Conservation (phyloP, 2,797 vertebrate species). For the Cryptoprocta ferox region DNA sequence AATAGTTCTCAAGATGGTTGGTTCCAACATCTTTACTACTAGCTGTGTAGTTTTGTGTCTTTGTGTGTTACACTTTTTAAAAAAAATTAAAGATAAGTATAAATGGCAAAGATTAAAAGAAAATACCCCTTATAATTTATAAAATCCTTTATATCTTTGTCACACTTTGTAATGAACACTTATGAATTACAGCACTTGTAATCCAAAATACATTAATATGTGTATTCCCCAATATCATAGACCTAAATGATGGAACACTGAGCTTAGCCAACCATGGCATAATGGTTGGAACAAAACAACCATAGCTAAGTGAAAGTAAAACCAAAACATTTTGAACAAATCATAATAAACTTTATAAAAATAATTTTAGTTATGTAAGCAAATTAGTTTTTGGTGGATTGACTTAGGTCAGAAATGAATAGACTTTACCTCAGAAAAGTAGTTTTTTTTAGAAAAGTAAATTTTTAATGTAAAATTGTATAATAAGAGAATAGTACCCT, state of each 20-base stretch:
- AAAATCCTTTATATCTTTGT: slow-evolving; percentile 41
- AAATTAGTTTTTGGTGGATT: background rate
- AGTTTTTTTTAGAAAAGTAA: slow-evolving; percentile 27
- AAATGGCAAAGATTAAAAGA: slow-evolving; percentile 27
- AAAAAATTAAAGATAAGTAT: background rate
- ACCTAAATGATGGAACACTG: background rate
- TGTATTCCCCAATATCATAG: background rate
- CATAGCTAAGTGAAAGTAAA: background rate
- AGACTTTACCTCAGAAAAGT: background rate
- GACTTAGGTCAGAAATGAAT: background rate
- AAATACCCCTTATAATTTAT: background rate
- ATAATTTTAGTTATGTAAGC: slow-evolving; percentile 42
- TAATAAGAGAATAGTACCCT: background rate
- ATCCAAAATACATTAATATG: background rate
- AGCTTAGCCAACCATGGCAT: background rate
- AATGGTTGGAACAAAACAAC: background rate
- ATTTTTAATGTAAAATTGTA: slow-evolving; percentile 19
- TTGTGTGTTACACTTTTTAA: background rate
- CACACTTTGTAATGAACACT: background rate
- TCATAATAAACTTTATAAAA: background rate
- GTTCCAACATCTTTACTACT: background rate
- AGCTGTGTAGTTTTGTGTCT: background rate
- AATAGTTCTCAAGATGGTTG: background rate
- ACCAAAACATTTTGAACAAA: slow-evolving; percentile 15
- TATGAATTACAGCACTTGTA: background rate